Percentiles rank a stretch among this genome's conserved stretches.
Conservation (phyloP, 1,140 invertebrate genomes). For the Araneus ventricosus region DNA sequence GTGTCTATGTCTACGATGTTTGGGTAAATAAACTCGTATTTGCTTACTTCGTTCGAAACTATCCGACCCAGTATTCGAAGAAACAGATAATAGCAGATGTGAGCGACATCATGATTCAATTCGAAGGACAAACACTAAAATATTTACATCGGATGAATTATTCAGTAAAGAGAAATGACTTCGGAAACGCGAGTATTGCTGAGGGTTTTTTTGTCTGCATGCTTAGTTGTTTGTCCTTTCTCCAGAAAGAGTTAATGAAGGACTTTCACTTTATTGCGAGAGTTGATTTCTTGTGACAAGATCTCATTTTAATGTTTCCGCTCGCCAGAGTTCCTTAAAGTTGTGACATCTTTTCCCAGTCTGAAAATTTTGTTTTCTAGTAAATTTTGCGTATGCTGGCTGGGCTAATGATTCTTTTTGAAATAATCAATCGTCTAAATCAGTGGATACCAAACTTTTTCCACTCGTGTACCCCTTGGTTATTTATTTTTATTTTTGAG, state of each 20-base stretch:
- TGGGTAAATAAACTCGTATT: background rate
- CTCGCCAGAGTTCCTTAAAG: no score
- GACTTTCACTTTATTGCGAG: background rate
- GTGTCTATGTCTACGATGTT: background rate
- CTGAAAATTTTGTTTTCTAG: no score
- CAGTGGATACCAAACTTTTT: no score
- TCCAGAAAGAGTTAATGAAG: background rate
- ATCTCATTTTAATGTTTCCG: no score
- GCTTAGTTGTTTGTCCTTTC: background rate
- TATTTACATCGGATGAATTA: constrained; percentile 20
- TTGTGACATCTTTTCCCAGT: no score
- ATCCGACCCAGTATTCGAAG: background rate
- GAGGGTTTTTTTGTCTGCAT: background rate
- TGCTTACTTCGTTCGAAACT: background rate
- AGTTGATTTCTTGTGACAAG: background rate
- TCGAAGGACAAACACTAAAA: constrained; percentile 17
- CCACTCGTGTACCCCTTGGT: no score
- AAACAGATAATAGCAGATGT: background rate
- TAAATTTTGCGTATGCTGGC: no score
- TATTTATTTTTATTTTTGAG: no score
- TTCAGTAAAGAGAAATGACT: background rate
- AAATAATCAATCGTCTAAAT: no score
- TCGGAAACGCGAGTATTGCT: background rate
- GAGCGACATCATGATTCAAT: constrained; percentile 19
- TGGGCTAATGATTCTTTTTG: no score